Evolutionary conservation across 2,888 invertebrate genomes (phyloP).

Genomic region (Rhynchonema sp.): DNA sequence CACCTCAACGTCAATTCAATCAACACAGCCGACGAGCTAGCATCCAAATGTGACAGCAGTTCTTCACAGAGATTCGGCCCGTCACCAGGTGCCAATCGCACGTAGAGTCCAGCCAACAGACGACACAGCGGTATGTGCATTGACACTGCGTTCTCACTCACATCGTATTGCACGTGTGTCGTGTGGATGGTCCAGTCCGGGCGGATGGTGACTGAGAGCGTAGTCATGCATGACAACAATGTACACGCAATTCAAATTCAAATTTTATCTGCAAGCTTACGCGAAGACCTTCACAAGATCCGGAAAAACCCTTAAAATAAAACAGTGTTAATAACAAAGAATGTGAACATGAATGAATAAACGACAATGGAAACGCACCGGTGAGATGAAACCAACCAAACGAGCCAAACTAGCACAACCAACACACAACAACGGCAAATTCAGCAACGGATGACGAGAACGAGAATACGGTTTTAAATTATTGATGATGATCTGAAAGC

Average conservation of each 20-base stretch:
- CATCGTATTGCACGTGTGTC: conserved; percentile 61
- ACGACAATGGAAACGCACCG: no score
- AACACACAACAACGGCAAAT: no score
- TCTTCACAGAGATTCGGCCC: not conserved
- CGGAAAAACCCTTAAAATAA: no score
- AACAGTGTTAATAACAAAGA: conserved; percentile 68
- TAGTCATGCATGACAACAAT: not conserved
- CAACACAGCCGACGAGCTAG: not conserved
- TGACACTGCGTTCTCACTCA: conserved; percentile 63
- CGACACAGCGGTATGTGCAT: conserved; percentile 82
- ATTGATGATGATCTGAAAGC: no score
- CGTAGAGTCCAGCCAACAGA: conserved; percentile 53
- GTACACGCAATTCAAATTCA: no score
- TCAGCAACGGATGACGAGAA: conserved; percentile 72
- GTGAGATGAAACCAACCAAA: no score
- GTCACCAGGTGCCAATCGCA: conserved; percentile 4
- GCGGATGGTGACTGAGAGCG: not conserved
- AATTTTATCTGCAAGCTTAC: no score
- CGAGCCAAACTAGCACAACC: no score
- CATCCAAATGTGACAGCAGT: not conserved
- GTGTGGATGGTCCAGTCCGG: not conserved
- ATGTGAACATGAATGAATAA: no score
- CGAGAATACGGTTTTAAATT: conserved; percentile 83
- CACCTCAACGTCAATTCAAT: not conserved
- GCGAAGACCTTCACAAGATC: no score